Evolutionary conservation across 2,888 invertebrate species (phyloP).

Genomic region (Phoenoteleia sp.): DNA sequence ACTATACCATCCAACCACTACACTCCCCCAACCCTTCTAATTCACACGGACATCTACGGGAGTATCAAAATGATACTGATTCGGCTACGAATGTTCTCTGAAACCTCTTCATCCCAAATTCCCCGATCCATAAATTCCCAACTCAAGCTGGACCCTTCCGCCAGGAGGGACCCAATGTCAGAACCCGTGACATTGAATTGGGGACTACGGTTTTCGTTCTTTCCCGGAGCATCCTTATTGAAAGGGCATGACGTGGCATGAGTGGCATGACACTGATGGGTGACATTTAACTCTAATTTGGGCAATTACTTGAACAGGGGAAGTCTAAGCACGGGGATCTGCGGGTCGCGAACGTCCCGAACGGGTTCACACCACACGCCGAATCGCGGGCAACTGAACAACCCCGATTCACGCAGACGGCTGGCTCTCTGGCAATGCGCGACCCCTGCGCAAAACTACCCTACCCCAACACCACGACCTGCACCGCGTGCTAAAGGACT

Average conservation of each 20-base stretch:
- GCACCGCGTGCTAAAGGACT: constrained; percentile 66
- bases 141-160: not conserved
- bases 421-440: constrained; percentile 67
- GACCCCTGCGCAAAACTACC: constrained; percentile 74
- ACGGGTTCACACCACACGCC: constrained; percentile 70
- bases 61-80: no score
- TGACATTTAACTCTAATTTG: not conserved
- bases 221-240: constrained; percentile 30
- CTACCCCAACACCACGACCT: constrained; percentile 70
- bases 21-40: no score
- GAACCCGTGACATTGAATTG: constrained; percentile 45
- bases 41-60: no score
- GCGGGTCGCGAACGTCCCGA: constrained; percentile 47
- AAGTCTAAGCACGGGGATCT: constrained; percentile 32
- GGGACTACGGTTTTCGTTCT: not conserved
- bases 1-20: no score
- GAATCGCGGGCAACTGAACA: constrained; percentile 74
- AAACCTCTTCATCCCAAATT: not conserved
- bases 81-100: not conserved
- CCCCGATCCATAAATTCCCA: not conserved
- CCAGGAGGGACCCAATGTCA: constrained; percentile 39
- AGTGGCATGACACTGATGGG: not conserved
- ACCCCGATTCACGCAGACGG: constrained; percentile 69
- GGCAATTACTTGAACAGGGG: constrained; percentile 47
- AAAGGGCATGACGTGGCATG: not conserved